phyloP scores from a whole-genome alignment of 1,140 invertebrate genomes.

The Globodera rostochiensis region DNA sequence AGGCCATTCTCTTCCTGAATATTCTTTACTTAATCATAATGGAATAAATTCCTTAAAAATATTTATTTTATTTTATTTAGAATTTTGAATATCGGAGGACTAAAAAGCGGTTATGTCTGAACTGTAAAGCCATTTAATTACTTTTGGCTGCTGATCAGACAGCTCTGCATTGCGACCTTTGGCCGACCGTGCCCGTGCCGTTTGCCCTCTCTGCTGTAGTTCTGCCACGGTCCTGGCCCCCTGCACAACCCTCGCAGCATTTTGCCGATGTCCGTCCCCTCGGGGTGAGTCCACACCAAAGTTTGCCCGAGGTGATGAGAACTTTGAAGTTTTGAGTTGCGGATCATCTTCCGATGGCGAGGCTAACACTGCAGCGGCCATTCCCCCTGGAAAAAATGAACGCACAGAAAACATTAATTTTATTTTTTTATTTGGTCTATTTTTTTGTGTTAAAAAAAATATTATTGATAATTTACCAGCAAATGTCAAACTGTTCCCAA shows the following conservation, averaged over 20 bases:
- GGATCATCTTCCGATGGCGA: too few species aligned
- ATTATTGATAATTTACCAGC: slow-evolving; percentile 20
- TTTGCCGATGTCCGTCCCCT: background rate
- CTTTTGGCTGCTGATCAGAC: background rate
- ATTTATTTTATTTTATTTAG: too few species aligned
- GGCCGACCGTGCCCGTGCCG: background rate
- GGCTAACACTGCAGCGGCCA: slow-evolving; percentile 37
- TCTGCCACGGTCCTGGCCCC: slow-evolving; percentile 20
- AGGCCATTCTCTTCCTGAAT: background rate
- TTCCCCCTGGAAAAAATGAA: slow-evolving; percentile 35
- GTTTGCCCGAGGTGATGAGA: background rate
- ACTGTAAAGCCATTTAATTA: background rate
- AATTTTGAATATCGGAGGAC: too few species aligned
- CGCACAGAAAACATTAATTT: background rate
- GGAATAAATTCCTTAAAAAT: too few species aligned
- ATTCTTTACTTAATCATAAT: background rate
- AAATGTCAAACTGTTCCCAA: slow-evolving; percentile 39
- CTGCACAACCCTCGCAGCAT: background rate
- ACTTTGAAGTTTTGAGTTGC: background rate
- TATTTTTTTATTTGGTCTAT: slow-evolving; percentile 3
- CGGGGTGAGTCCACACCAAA: background rate
- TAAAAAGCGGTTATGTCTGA: background rate
- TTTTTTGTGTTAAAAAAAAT: slow-evolving; percentile 1
- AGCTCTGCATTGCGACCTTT: background rate
- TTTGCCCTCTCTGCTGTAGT: background rate